Evolutionary conservation across 2,888 invertebrate genomes (phyloP), one percentile per base, ranked within the genome.

Genomic region (Eurois occulta): DNA sequence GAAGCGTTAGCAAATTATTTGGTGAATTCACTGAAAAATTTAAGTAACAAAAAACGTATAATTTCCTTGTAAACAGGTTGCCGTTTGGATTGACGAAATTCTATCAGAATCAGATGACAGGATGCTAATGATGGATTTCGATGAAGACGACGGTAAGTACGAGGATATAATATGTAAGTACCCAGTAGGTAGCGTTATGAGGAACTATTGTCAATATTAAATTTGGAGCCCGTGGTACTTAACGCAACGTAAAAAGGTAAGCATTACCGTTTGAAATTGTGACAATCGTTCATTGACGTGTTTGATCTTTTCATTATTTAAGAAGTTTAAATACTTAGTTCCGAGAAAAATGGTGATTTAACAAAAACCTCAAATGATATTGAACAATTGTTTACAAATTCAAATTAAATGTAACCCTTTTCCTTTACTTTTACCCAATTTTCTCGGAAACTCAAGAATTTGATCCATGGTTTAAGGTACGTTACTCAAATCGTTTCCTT

Each of bases 71-170:
- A 7, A 18, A 66, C 52, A 96, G 96, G 90, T 96, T 77, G 96
- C 96, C 0, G 93, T 95, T 65, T 96, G 96, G 96, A 96, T 96
- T 64, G 95, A 96, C 70, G 96, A 96, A 88, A 94, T 96, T 69
- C 91, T 96, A 24, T 87, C 91, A 35, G 96, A 96, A 82, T 95
- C 96, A 2, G 95, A 96, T 48, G 96, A 96, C 70, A 92, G 95
- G n/a, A 96, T 96, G 96, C 90, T 96, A 41, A 95, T 96, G 95
- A 96, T 96, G 96, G 96, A 96, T 90, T 94, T 93, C 77, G 96
- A 96, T 74, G 96, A 96, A 90, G 96, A 96, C 75, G 94, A 95
- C 18, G 96, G 96, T 96, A 89, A 93, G 92, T 80, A 16, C 10
- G 48, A 21, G 16, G 16, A 21, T 28, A 46, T 46, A n/a, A n/a